These are phyloP conservation scores for Anagrus nilaparvatae DNA, from an alignment of 1,140 invertebrate species.

Conservation along the genomic window DNA sequence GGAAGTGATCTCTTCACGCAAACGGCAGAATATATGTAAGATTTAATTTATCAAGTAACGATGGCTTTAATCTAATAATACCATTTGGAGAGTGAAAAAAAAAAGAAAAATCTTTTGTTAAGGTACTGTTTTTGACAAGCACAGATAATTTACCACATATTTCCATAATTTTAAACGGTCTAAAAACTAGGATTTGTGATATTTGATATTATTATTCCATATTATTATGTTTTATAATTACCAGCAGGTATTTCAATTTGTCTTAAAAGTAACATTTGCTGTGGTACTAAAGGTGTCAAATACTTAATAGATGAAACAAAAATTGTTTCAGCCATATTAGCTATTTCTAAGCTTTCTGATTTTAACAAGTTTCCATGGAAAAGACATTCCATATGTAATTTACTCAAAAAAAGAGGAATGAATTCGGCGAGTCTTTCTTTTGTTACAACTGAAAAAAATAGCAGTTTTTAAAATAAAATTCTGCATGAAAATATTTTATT, in stretches of 20 bases:
- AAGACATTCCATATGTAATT: constrained; percentile 73
- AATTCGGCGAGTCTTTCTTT: constrained; percentile 63
- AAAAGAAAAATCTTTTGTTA: too few relatives aligned
- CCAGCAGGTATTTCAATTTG: constrained; percentile 78
- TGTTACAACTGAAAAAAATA: constrained; percentile 59
- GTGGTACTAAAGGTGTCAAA: constrained; percentile 62
- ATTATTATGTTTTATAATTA: too few relatives aligned
- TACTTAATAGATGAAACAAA: constrained; percentile 42
- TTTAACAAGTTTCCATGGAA: constrained; percentile 76
- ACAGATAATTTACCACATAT: too few relatives aligned
- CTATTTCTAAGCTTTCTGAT: constrained; percentile 53
- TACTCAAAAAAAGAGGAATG: constrained; percentile 63
- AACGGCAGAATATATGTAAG: too few relatives aligned
- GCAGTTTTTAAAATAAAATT: constrained; percentile 11
- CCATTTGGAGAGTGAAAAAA: too few relatives aligned
- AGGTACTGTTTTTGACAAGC: too few relatives aligned
- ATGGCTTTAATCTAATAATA: too few relatives aligned
- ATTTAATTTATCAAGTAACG: too few relatives aligned
- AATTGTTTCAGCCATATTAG: constrained; percentile 59
- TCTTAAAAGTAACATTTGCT: constrained; percentile 66
- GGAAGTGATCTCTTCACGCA: too few relatives aligned
- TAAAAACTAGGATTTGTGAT: too few relatives aligned
- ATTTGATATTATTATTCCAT: too few relatives aligned
- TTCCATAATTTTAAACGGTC: too few relatives aligned
- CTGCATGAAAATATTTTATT: constrained; percentile 12